Conservation (phyloP, 1,140 invertebrate species). For the Diachasma alloeum region DNA sequence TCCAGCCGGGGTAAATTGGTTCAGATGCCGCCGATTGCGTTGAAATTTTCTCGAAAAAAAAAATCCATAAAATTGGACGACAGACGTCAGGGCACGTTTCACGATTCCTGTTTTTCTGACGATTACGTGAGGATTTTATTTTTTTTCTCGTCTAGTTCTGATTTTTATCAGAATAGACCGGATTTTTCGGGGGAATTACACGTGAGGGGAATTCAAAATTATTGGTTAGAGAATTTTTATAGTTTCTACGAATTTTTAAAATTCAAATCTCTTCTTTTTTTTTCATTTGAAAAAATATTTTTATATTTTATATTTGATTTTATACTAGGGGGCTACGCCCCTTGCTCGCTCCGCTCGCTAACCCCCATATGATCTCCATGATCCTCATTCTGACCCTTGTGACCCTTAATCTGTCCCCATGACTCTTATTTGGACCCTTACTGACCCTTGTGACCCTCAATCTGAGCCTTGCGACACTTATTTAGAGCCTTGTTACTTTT, state of each 20-base stretch:
- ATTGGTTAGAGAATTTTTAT: neutral
- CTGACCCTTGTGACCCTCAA: no score
- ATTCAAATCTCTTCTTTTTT: neutral
- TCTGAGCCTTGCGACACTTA: no score
- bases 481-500: no score
- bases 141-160: slow-evolving; percentile 18
- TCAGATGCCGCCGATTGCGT: slow-evolving; percentile 30
- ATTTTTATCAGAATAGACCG: slow-evolving; percentile 18
- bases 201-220: slow-evolving; percentile 21
- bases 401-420: no score
- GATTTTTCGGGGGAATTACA: neutral
- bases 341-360: no score
- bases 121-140: slow-evolving; percentile 22
- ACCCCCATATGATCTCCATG: no score
- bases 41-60: slow-evolving; percentile 20
- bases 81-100: slow-evolving; percentile 14
- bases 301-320: no score
- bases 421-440: no score
- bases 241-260: neutral
- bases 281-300: no score
- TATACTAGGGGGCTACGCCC: no score
- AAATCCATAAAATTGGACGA: neutral
- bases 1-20: slow-evolving; percentile 25
- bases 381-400: no score
- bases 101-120: slow-evolving; percentile 4